Base-by-base conservation (phyloP, 2,113 vertebrate species). In the Diadophis punctatus region DNA sequence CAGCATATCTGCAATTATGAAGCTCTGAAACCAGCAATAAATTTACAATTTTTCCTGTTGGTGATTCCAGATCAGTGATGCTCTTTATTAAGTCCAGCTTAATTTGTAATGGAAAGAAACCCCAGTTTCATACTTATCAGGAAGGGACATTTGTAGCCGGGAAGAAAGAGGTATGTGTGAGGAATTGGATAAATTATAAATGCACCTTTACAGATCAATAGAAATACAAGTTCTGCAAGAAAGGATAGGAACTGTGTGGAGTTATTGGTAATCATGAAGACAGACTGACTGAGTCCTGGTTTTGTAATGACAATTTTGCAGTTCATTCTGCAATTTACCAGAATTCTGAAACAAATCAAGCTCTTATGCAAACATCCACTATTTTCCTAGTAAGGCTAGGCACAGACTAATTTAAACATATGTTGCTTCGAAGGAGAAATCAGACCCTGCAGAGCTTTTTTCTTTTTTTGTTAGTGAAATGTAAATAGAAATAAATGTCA, bases 341-440 rank as follows among this genome's bases (percentile, higher is more conserved):
- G 63, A 74, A 74, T 74, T 74, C n/a, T 74, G 63, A 74, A 74
- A 74, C 63, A 74, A 74, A 74, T 74, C 63, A 74, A 74, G 14
- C n/a, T 74, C n/a, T 63, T 63, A 74, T 34, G 14, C 14, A 74
- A 74, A 7, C 96, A 94, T 93, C 60, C 43, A 94, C 87, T 94
- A 95, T 91, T 93, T 95, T 96, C 91, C 95, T 93, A 96, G 91
- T 91, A 96, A 96, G 0, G 39, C 80, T 39, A 88, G 87, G 30
- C 63, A 94, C 96, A 92, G 27, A 49, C 55, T 91, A 92, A 22
- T 90, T 96, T 97, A 96, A 96, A 95, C 91, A 95, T 96, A 97
- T 91, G 89, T 91, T 74, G 92, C n/a, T 90, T 93, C 80, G 68
- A 96, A 92, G 30, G 90, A 90, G 51, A 74, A 91, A n/a, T 92